phyloP scores from a whole-genome alignment of 2,797 vertebrate species.

The Mormyrops boulengeri region DNA sequence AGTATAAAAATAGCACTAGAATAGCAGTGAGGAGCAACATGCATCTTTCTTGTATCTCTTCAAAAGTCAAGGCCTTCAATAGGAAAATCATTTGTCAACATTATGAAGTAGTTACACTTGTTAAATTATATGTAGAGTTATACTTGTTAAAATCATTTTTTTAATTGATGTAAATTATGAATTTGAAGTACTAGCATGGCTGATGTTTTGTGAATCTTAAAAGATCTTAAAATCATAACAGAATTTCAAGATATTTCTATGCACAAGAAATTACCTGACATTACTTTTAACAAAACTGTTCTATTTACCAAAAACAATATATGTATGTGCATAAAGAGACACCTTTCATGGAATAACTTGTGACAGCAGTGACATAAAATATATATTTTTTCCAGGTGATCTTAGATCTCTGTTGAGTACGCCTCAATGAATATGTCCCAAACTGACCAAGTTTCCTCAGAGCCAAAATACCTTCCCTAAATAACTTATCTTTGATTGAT shows the following conservation, averaged over 20 bases:
- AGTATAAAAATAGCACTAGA: background rate
- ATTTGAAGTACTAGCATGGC: background rate
- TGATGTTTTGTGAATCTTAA: background rate
- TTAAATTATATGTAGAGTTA: background rate
- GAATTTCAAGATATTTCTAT: background rate
- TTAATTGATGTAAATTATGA: background rate
- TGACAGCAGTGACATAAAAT: background rate
- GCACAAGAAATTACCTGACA: background rate
- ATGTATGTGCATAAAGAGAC: background rate
- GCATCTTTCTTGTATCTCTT: conserved; percentile 24
- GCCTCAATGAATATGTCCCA: background rate
- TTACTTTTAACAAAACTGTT: background rate
- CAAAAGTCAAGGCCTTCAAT: conserved; percentile 17
- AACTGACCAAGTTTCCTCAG: background rate
- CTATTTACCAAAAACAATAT: background rate
- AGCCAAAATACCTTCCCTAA: background rate
- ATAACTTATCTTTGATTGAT: background rate
- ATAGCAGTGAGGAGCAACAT: conserved; percentile 7
- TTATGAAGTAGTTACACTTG: background rate
- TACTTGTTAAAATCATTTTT: background rate
- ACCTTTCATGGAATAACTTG: background rate
- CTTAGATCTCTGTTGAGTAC: background rate
- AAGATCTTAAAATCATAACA: background rate
- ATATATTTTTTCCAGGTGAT: background rate
- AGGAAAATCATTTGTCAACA: conserved; percentile 27